phyloP scores from a whole-genome alignment of 2,888 invertebrate genomes.

The Mechanitis messenoides region DNA sequence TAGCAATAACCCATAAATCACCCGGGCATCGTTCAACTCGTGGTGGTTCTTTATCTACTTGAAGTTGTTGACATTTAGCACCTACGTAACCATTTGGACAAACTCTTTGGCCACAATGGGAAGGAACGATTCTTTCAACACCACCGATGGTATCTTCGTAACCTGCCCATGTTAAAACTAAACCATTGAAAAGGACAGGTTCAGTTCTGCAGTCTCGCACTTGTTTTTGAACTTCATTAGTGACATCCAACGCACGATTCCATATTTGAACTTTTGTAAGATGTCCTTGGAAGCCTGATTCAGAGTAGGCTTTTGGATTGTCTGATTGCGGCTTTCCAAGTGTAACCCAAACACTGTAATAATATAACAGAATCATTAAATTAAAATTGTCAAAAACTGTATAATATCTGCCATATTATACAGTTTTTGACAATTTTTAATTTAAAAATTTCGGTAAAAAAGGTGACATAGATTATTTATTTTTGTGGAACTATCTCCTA shows the following conservation, averaged over 20 bases:
- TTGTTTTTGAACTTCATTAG: slow-evolving; percentile 94
- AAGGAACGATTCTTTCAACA: slow-evolving; percentile 93
- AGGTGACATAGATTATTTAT: neutral
- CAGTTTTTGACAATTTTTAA: too few species aligned
- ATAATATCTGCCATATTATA: too few species aligned
- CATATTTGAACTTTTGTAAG: slow-evolving; percentile 96
- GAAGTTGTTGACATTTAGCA: slow-evolving; percentile 87
- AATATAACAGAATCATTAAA: slow-evolving; percentile 9
- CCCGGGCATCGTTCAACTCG: slow-evolving; percentile 93
- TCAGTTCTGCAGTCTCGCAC: slow-evolving; percentile 94
- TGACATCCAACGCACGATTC: slow-evolving; percentile 93
- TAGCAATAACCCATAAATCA: slow-evolving; percentile 95
- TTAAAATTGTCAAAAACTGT: neutral
- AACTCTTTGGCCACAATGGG: slow-evolving; percentile 91
- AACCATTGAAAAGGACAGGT: slow-evolving; percentile 89
- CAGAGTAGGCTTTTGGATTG: slow-evolving; percentile 87
- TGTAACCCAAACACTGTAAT: slow-evolving; percentile 90
- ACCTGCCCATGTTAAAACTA: slow-evolving; percentile 94
- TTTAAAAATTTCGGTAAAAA: too few species aligned
- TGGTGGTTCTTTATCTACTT: slow-evolving; percentile 90
- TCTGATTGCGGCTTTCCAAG: slow-evolving; percentile 92
- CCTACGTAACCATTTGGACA: slow-evolving; percentile 94
- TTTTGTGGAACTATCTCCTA: neutral
- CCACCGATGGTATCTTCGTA: slow-evolving; percentile 93
- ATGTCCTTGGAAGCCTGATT: slow-evolving; percentile 96